Evolutionary conservation across 2,888 invertebrate genomes (phyloP).

Genomic region (Cataglyphis cursor): DNA sequence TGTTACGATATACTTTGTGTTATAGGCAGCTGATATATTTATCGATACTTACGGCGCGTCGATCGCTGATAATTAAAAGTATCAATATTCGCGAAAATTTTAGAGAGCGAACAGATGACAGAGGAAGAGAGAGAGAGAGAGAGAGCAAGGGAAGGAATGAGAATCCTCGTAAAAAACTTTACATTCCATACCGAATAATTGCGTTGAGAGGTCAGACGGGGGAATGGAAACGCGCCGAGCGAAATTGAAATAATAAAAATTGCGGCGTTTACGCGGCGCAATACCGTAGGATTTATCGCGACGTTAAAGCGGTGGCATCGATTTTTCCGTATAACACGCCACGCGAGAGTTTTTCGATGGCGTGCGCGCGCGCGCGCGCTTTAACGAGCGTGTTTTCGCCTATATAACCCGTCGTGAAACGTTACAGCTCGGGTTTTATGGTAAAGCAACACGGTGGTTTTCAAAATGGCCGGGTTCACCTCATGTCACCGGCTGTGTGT

Average conservation of each 20-base stretch:
- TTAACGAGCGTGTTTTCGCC: conserved; percentile 57
- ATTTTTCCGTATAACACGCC: conserved; percentile 51
- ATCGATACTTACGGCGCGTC: background rate
- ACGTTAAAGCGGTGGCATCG: conserved; percentile 55
- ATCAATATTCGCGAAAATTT: conserved; percentile 8
- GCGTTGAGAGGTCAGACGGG: conserved; percentile 33
- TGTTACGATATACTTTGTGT: background rate
- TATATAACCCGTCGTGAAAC: conserved; percentile 55
- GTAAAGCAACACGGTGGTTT: conserved; percentile 57
- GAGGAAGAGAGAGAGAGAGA: background rate
- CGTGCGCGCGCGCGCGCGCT: conserved; percentile 30
- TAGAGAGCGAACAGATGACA: background rate
- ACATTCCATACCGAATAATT: conserved; percentile 52
- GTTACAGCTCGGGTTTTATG: conserved; percentile 54
- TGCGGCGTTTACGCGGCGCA: conserved; percentile 51
- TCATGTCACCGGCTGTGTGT: conserved; percentile 50
- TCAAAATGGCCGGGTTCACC: conserved; percentile 57
- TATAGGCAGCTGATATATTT: conserved; percentile 23
- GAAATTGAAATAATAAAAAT: conserved; percentile 58
- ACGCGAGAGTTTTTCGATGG: conserved; percentile 54
- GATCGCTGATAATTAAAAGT: conserved; percentile 9
- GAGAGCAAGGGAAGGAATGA: background rate
- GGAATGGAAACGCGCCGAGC: background rate
- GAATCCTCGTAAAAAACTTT: conserved; percentile 28
- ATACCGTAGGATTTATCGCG: conserved; percentile 55